These are phyloP conservation scores for Gadopsis bispinosus DNA, from an alignment of 2,797 vertebrate species.

Conservation along the genomic window DNA sequence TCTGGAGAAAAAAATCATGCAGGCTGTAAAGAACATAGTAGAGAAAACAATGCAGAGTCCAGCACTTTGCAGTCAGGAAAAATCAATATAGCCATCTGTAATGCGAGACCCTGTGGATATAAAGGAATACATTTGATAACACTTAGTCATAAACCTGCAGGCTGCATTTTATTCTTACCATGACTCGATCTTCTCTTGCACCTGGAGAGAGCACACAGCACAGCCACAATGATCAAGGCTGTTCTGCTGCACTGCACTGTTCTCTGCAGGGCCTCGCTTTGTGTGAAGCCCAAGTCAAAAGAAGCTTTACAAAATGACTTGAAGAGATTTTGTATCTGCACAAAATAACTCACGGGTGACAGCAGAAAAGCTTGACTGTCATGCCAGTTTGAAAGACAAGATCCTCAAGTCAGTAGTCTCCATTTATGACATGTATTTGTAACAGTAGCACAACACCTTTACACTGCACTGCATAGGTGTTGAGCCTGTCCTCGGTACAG, in stretches of 20 bases:
- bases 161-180: conserved; percentile 69
- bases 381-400: conserved; percentile 35
- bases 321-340: conserved; percentile 36
- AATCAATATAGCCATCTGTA: conserved; percentile 78
- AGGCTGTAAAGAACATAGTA: conserved; percentile 46
- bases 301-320: conserved; percentile 53
- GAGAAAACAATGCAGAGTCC: conserved; percentile 58
- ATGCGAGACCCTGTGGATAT: conserved; percentile 73
- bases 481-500: conserved; percentile 20
- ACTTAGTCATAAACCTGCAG: conserved; percentile 78
- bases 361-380: conserved; percentile 43
- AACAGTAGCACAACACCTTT: conserved; percentile 30
- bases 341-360: conserved; percentile 55
- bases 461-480: conserved; percentile 17
- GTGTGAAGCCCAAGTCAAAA: conserved; percentile 61
- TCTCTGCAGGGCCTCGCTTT: conserved; percentile 67
- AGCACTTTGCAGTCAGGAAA: conserved; percentile 66
- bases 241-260: conserved; percentile 56
- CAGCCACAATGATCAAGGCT: conserved; percentile 62
- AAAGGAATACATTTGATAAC: conserved; percentile 78
- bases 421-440: conserved; percentile 43
- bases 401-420: conserved; percentile 37
- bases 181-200: conserved; percentile 59
- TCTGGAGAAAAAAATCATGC: conserved; percentile 41
- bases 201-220: conserved; percentile 61